Conservation (phyloP, 2,113 vertebrate species). For the Cyphomyrus discorhynchus region DNA sequence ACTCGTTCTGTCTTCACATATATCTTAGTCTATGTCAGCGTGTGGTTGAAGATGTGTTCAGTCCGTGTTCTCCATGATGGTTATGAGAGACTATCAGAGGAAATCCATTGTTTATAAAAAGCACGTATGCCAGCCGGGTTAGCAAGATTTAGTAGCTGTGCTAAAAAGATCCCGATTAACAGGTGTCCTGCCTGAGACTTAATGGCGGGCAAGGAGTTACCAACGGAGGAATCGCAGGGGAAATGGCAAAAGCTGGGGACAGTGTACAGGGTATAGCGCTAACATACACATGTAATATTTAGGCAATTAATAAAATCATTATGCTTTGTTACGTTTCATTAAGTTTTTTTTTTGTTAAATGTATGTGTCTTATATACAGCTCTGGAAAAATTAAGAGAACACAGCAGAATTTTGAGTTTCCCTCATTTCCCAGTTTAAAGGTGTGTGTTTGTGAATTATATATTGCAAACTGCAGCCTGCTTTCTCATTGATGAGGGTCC, state of each 20-base stretch:
- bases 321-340: background rate
- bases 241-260: background rate
- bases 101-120: background rate
- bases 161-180: background rate
- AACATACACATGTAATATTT: background rate
- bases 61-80: background rate
- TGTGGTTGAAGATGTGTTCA: background rate
- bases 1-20: background rate
- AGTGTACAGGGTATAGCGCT: background rate
- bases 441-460: background rate
- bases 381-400: background rate
- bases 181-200: background rate
- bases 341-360: background rate
- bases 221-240: background rate
- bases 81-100: background rate
- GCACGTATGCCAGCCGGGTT: background rate
- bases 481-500: background rate
- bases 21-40: background rate
- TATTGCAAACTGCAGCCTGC: background rate
- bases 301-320: background rate
- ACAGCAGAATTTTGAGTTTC: background rate
- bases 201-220: background rate
- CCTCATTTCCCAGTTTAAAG: background rate
- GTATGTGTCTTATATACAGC: background rate
- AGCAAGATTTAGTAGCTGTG: background rate